These are phyloP conservation scores for Trachelus iudaicus DNA, from an alignment of 2,888 invertebrate genomes.

Conservation along the genomic window DNA sequence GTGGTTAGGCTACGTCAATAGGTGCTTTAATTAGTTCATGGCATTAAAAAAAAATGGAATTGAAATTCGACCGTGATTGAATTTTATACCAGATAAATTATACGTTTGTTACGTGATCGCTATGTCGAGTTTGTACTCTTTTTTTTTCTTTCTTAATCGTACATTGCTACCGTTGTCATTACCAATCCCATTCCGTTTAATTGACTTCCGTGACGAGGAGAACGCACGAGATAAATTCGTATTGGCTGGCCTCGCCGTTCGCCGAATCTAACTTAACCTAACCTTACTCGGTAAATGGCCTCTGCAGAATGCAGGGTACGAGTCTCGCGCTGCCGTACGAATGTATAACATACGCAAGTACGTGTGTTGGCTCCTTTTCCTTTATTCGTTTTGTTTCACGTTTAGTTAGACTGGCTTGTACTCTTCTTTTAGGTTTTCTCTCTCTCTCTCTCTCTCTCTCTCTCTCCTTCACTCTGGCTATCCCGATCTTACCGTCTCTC, in stretches of 20 bases:
- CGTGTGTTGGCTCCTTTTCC: slow-evolving; percentile 1
- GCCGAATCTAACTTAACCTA: slow-evolving; percentile 2
- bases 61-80: background rate
- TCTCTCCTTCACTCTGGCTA: background rate
- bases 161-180: background rate
- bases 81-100: background rate
- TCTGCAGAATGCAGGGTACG: slow-evolving; percentile 44
- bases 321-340: background rate
- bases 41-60: background rate
- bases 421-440: background rate
- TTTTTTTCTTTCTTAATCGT: background rate
- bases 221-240: slow-evolving; percentile 9
- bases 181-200: background rate
- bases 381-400: background rate
- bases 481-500: background rate
- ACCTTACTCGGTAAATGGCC: slow-evolving; percentile 43
- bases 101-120: background rate
- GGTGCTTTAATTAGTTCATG: background rate
- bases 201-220: background rate
- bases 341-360: background rate
- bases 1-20: background rate
- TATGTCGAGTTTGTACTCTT: background rate
- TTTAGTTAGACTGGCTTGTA: background rate
- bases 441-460: background rate
- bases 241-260: background rate